A percentile compares a stretch with the other conserved stretches of the same genome.
Evolutionary conservation across 2,888 invertebrate species (phyloP).

Genomic region (Schrankia costaestrigalis): DNA sequence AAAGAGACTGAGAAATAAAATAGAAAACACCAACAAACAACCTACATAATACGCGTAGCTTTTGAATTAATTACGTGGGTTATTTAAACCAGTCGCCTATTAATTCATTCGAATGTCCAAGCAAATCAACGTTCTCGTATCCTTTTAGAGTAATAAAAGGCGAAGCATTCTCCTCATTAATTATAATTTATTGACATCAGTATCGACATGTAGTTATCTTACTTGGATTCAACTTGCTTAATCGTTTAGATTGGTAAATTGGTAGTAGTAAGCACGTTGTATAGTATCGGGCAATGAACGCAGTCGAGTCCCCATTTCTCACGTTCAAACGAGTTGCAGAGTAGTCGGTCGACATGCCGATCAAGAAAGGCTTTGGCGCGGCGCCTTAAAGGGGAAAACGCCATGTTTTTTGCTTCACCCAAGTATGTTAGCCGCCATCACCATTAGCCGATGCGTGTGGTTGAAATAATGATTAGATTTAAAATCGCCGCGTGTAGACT

Average conservation of each 20-base stretch:
- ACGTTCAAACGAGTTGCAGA: slow-evolving; percentile 65
- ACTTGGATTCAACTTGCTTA: slow-evolving; percentile 26
- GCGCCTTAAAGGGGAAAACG: slow-evolving; percentile 67
- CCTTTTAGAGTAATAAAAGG: slow-evolving; percentile 4
- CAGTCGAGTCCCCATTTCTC: slow-evolving; percentile 65
- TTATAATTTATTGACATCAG: slow-evolving; percentile 17
- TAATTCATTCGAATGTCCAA: too few species aligned
- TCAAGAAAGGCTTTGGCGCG: slow-evolving; percentile 69
- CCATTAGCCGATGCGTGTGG: slow-evolving; percentile 44
- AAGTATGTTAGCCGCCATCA: slow-evolving; percentile 49
- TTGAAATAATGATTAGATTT: slow-evolving; percentile 45
- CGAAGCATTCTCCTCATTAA: slow-evolving; percentile 9
- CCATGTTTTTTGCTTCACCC: slow-evolving; percentile 58
- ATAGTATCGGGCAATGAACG: slow-evolving; percentile 55
- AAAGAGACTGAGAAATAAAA: too few species aligned
- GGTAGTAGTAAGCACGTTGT: slow-evolving; percentile 46
- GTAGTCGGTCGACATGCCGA: slow-evolving; percentile 66
- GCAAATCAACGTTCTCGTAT: slow-evolving; percentile 3
- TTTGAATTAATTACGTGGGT: slow-evolving; percentile 2
- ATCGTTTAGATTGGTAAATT: slow-evolving; percentile 36
- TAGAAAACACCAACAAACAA: slow-evolving; percentile 3
- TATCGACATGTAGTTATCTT: slow-evolving; percentile 26
- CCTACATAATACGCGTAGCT: slow-evolving; percentile 1
- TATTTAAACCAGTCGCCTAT: slow-evolving; percentile 3
- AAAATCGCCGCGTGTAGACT: slow-evolving; percentile 22